phyloP scores from a whole-genome alignment of 2,113 vertebrate species.

The Aleadryas rufinucha region DNA sequence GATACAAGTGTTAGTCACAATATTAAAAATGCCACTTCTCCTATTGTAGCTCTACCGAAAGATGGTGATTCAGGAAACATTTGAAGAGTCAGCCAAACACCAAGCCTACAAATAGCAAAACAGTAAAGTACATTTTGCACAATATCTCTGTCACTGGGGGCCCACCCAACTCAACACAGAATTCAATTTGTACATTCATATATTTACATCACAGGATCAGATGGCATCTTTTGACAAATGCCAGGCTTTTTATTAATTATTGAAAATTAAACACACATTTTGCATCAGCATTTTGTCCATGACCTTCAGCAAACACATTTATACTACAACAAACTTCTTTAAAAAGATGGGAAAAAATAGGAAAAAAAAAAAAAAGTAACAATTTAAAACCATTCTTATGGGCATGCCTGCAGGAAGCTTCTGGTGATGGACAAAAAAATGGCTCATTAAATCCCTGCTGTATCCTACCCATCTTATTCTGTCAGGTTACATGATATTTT shows the following conservation, averaged over 20 bases:
- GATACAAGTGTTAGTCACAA: not conserved
- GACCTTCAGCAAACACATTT: not conserved
- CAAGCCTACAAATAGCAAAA: not conserved
- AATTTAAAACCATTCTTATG: not conserved
- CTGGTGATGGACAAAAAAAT: not conserved
- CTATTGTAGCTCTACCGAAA: not conserved
- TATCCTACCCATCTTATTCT: not conserved
- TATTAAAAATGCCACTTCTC: not conserved
- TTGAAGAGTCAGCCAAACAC: conserved; percentile 20
- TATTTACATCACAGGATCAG: not conserved
- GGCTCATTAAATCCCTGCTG: not conserved
- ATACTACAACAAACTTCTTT: not conserved
- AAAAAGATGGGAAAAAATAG: not conserved
- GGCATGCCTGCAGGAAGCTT: not conserved
- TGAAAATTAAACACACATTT: not conserved
- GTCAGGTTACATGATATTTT: not conserved
- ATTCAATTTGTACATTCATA: not conserved
- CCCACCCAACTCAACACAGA: not conserved
- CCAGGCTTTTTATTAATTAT: not conserved
- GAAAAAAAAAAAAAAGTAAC: not conserved
- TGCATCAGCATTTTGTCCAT: not conserved
- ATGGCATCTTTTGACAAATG: not conserved
- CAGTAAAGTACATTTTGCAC: not conserved
- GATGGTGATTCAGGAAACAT: not conserved
- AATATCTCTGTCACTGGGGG: not conserved